These are phyloP conservation scores for Ceryle rudis DNA, from an alignment of 2,797 vertebrate genomes.

Conservation along the genomic window DNA sequence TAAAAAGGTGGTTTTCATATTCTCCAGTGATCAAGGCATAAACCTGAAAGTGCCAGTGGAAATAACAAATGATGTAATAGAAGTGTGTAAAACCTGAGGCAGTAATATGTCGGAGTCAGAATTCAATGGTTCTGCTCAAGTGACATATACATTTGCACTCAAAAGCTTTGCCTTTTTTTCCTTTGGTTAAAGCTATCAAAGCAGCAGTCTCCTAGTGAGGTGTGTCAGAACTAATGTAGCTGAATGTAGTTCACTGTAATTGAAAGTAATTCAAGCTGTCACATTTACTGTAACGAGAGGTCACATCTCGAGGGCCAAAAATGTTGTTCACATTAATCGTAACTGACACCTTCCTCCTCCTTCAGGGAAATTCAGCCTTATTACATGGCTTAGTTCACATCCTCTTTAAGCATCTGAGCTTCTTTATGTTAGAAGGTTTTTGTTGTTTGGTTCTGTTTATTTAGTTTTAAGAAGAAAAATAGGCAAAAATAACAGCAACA, in stretches of 20 bases:
- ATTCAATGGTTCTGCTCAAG: not conserved
- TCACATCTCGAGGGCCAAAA: slow-evolving; percentile 69
- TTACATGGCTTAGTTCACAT: slow-evolving; percentile 35
- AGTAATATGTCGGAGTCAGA: not conserved
- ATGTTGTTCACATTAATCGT: slow-evolving; percentile 75
- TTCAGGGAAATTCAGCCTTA: slow-evolving; percentile 58
- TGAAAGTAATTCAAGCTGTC: slow-evolving; percentile 82
- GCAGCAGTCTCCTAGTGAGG: slow-evolving; percentile 62
- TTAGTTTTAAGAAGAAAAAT: not conserved
- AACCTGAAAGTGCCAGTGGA: slow-evolving; percentile 12
- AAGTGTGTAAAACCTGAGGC: slow-evolving; percentile 8
- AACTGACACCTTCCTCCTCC: slow-evolving; percentile 75
- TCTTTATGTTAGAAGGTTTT: not conserved
- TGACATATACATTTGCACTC: not conserved
- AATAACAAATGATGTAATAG: slow-evolving; percentile 4
- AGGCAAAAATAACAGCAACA: not conserved
- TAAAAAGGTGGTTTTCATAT: slow-evolving; percentile 7
- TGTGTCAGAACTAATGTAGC: slow-evolving; percentile 56
- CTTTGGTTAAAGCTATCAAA: slow-evolving; percentile 43
- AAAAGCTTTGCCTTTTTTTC: not conserved
- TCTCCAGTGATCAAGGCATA: not conserved
- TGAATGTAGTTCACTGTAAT: slow-evolving; percentile 71
- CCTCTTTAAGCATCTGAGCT: slow-evolving; percentile 47
- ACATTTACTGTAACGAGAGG: slow-evolving; percentile 77
- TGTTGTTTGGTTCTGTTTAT: not conserved